phyloP scores from a whole-genome alignment of 2,888 invertebrate genomes.

The Chloromyia formosa region DNA sequence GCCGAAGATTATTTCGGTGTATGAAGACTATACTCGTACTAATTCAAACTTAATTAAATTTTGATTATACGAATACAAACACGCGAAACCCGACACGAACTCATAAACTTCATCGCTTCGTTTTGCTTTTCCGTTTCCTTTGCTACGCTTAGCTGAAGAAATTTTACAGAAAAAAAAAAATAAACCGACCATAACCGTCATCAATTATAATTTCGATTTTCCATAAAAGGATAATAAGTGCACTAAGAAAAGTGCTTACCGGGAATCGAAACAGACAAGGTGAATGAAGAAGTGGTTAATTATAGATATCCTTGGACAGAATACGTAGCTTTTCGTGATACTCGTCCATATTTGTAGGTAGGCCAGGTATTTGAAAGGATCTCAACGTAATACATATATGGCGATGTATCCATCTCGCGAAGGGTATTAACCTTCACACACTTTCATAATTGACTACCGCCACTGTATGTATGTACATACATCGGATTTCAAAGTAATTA shows the following conservation, averaged over 20 bases:
- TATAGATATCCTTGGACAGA: constrained; percentile 18
- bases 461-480: background rate
- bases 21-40: background rate
- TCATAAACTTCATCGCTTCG: constrained; percentile 14
- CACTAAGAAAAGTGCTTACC: background rate
- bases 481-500: constrained; percentile 29
- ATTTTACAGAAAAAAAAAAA: background rate
- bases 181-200: constrained; percentile 7
- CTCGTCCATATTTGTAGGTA: background rate
- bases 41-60: constrained; percentile 24
- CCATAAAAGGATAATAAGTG: constrained; percentile 29
- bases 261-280: constrained; percentile 28
- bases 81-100: constrained; percentile 24
- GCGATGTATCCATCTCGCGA: background rate
- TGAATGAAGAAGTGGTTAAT: background rate
- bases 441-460: background rate
- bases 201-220: constrained; percentile 15
- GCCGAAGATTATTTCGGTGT: background rate
- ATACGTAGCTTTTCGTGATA: background rate
- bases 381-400: background rate
- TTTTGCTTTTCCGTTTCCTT: background rate
- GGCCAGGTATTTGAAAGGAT: background rate
- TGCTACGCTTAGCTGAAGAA: background rate
- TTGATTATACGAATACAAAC: constrained; percentile 19
- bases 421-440: constrained; percentile 33